These are phyloP conservation scores for Nomada hirtipes DNA, from an alignment of 2,888 invertebrate species.

Conservation along the genomic window DNA sequence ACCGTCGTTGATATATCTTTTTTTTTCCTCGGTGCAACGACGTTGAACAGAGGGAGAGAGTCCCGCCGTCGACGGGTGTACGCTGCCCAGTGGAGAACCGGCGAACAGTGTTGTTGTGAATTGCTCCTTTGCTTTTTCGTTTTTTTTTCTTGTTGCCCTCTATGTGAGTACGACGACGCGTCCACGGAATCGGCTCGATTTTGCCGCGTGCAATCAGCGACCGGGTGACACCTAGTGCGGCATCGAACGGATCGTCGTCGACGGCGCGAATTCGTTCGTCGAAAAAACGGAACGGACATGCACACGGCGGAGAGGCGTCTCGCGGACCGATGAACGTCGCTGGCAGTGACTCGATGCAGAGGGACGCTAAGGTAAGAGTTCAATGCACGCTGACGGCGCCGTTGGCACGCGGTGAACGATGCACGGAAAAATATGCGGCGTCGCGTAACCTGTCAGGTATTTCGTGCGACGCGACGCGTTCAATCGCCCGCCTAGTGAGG, in stretches of 20 bases:
- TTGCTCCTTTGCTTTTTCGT: neutral
- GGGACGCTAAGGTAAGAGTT: conserved; percentile 71
- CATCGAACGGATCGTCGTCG: neutral
- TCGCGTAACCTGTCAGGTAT: conserved; percentile 2
- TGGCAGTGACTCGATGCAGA: conserved; percentile 63
- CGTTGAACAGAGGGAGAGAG: conserved; percentile 9
- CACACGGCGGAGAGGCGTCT: conserved; percentile 20
- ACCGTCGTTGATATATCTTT: neutral
- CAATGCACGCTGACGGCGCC: conserved; percentile 61
- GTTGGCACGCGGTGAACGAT: conserved; percentile 59
- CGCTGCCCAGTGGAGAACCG: conserved; percentile 32
- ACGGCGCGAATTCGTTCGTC: conserved; percentile 8
- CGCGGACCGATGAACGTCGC: conserved; percentile 62
- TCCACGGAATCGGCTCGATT: neutral
- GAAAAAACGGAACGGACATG: conserved; percentile 37
- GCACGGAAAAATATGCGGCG: conserved; percentile 45
- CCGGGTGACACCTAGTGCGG: neutral
- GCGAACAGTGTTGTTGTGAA: conserved; percentile 45
- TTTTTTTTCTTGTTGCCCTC: neutral
- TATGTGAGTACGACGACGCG: conserved; percentile 12
- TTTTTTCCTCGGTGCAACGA: neutral
- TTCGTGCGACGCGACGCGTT: conserved; percentile 1
- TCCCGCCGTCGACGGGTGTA: conserved; percentile 15
- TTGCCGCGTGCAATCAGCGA: conserved; percentile 25
- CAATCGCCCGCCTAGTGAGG: neutral